Base-by-base conservation (phyloP, 1,140 invertebrate genomes). In the Metopolophium dirhodum region DNA sequence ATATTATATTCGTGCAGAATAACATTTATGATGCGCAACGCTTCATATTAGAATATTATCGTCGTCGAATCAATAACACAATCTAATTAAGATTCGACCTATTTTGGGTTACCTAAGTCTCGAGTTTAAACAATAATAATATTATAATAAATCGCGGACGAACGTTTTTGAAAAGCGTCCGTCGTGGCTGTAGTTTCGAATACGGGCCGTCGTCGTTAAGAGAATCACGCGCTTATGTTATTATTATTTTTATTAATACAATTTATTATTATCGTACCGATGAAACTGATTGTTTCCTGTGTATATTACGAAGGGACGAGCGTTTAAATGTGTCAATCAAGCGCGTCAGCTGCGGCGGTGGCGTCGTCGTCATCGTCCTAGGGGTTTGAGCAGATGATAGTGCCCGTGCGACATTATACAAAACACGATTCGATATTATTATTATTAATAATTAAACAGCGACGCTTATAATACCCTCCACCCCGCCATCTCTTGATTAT, bases 261-360 rank as follows among this genome's bases (percentile, higher is more conserved):
- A 49, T 51, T 20, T 47, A 14, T 45, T 49, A 49, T 22, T 35
- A 47, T n/a, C 22, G 45, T 87, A 9, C 26, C 30, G 45, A 8
- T 22, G 86, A 22, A 87, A 87, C 86, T 87, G 86, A 87, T 87
- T 87, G 86, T 87, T 87, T 87, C 86, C 86, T 47, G 86, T 85
- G 83, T 3, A 51, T n/a, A 49, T n/a, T 8, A 87, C 47, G 47
- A 18, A 77, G 61, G 47, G 86, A 49, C 86, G 26, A 35, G 61
- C 85, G 45, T 86, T 49, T 85, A 41, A 85, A 45, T 14, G 8
- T 47, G 86, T 87, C 86, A 87, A 49, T 49, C 37, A 86, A 77
- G 61, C 61, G 37, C 41, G 45, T 45, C 37, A 23, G 37, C 82
- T 20, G 37, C 14, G 18, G 35, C 22, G 2, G 2, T 14, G 35